A percentile compares a stretch with the other conserved stretches of the same genome.
These are phyloP conservation scores for Tenebrosternarchus preto DNA, from an alignment of 2,113 vertebrate species.

Conservation along the genomic window DNA sequence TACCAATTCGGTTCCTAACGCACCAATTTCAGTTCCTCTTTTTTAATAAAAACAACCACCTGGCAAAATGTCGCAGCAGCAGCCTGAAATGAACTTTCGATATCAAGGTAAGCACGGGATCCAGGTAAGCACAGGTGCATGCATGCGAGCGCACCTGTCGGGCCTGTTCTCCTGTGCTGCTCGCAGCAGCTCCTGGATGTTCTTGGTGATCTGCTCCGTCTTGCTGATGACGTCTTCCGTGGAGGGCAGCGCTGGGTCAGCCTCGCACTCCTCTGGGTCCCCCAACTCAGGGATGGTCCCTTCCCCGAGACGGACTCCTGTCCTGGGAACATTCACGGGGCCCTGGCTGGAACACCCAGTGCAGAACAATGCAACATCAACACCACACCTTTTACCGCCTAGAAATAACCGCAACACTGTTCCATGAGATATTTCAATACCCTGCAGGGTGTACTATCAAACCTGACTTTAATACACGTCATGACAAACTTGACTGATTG, in stretches of 20 bases:
- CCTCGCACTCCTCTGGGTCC: constrained; percentile 70
- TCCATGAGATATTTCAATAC: neutral
- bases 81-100: neutral
- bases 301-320: constrained; percentile 73
- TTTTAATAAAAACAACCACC: neutral
- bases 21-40: constrained; percentile 14
- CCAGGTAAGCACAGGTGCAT: neutral
- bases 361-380: neutral
- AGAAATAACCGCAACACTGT: neutral
- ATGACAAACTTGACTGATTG: neutral
- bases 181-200: constrained; percentile 94
- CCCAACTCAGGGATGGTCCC: constrained; percentile 69
- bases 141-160: no score
- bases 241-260: constrained; percentile 83
- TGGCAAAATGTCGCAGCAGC: neutral
- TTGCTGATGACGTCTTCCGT: constrained; percentile 97
- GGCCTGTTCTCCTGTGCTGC: constrained; percentile 97
- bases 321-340: constrained; percentile 74
- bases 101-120: neutral
- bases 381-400: no score
- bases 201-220: constrained; percentile 98
- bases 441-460: neutral
- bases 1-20: neutral
- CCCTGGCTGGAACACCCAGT: constrained; percentile 63
- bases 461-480: neutral